Evolutionary conservation across 1,140 invertebrate genomes (phyloP).

Genomic region (Laupala kohalensis): DNA sequence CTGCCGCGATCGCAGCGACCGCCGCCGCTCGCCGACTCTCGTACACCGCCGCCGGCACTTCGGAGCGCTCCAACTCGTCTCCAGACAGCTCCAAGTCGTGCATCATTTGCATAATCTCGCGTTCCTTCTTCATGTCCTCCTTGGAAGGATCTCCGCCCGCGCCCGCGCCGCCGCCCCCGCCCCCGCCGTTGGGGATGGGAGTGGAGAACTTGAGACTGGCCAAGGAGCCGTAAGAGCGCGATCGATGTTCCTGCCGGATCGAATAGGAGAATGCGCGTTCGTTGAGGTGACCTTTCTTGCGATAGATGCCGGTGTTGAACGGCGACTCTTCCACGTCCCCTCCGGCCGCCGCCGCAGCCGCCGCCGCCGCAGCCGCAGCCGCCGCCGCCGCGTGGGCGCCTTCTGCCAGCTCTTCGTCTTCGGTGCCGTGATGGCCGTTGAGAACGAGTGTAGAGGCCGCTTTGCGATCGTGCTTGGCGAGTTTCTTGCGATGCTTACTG

Average conservation of each 20-base stretch:
- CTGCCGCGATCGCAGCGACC: background rate
- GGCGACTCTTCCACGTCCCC: conserved; percentile 43
- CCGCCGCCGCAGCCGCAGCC: conserved; percentile 10
- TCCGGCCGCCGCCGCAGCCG: too few relatives aligned
- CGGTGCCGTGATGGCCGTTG: conserved; percentile 21
- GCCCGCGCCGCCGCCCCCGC: conserved; percentile 17
- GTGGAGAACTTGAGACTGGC: conserved; percentile 72
- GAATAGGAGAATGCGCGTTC: conserved; percentile 88
- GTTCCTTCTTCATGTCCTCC: conserved; percentile 70
- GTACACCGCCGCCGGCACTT: conserved; percentile 41
- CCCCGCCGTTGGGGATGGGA: conserved; percentile 25
- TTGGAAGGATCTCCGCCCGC: conserved; percentile 19
- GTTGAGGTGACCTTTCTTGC: conserved; percentile 82
- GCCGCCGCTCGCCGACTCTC: conserved; percentile 14
- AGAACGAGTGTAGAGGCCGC: background rate
- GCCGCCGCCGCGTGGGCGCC: conserved; percentile 10
- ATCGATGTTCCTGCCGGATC: conserved; percentile 81
- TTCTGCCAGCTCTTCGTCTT: conserved; percentile 3
- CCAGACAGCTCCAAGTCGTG: conserved; percentile 72
- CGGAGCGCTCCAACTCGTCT: conserved; percentile 52
- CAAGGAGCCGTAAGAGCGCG: conserved; percentile 76
- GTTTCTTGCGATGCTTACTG: conserved; percentile 24
- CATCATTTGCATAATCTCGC: conserved; percentile 83
- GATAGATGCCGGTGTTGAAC: conserved; percentile 75
- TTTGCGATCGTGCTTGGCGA: conserved; percentile 10